Evolutionary conservation across 2,113 vertebrate species (phyloP).

Genomic region (Caranx melampygus): DNA sequence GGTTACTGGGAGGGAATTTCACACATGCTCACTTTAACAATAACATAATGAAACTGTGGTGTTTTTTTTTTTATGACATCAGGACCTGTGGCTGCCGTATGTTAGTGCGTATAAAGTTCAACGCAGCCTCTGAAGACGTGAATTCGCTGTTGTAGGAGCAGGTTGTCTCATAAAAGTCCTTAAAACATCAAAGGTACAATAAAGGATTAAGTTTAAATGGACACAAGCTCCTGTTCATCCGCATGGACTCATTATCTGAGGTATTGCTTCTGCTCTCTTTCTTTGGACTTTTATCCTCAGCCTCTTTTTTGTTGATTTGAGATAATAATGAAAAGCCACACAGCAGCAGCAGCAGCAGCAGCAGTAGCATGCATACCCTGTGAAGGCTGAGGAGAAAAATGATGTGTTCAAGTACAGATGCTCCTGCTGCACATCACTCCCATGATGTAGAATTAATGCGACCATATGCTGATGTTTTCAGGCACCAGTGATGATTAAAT

Average conservation of each 20-base stretch:
- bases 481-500: conserved; percentile 59
- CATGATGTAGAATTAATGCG: conserved; percentile 61
- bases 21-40: conserved; percentile 44
- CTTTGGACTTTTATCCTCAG: conserved; percentile 20
- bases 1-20: conserved; percentile 51
- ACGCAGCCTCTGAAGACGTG: conserved; percentile 1
- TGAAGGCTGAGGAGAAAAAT: conserved; percentile 13
- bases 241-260: conserved; percentile 33
- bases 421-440: conserved; percentile 45
- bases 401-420: conserved; percentile 12
- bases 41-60: conserved; percentile 48
- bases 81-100: conserved; percentile 8
- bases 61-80: conserved; percentile 29
- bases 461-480: conserved; percentile 60
- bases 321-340: conserved; percentile 48
- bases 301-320: conserved; percentile 48
- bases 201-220: conserved; percentile 29
- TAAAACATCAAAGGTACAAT: conserved; percentile 29
- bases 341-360: neutral
- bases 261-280: conserved; percentile 18
- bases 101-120: conserved; percentile 14
- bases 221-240: conserved; percentile 21
- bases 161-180: conserved; percentile 36
- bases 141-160: conserved; percentile 14
- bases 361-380: conserved; percentile 14